Percentiles rank a stretch among this genome's conserved stretches.
phyloP scores from a whole-genome alignment of 1,140 invertebrate genomes.

The Odontomachus brunneus region DNA sequence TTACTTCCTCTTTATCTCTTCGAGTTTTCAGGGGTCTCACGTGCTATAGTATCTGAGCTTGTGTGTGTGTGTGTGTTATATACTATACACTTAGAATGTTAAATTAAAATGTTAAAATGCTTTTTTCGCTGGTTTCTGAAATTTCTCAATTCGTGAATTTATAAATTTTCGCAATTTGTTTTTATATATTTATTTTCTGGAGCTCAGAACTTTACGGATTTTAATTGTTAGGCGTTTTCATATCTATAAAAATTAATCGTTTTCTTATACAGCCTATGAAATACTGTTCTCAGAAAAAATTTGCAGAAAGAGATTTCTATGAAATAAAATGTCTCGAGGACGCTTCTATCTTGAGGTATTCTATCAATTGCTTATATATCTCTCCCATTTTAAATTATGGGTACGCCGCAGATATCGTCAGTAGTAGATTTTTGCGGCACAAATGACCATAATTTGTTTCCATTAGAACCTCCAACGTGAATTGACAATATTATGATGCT shows the following conservation, averaged over 20 bases:
- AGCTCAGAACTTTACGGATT: background rate
- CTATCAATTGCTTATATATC: too few species aligned
- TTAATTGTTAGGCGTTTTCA: background rate
- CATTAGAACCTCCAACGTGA: conserved; percentile 35
- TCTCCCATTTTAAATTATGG: background rate
- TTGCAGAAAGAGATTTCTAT: background rate
- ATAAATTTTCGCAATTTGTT: too few species aligned
- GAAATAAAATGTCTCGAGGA: background rate
- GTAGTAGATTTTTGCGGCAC: conserved; percentile 11
- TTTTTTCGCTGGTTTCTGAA: background rate
- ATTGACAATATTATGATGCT: conserved; percentile 61
- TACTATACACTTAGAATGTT: too few species aligned
- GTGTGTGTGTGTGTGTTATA: too few species aligned
- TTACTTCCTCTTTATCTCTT: background rate
- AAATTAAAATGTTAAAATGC: too few species aligned
- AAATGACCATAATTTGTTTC: conserved; percentile 36
- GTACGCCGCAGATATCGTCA: background rate
- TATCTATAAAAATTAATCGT: background rate
- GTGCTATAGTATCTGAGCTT: background rate
- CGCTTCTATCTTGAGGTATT: background rate
- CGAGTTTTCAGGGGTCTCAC: background rate
- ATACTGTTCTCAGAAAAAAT: background rate
- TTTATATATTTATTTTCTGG: too few species aligned
- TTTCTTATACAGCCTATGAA: background rate
- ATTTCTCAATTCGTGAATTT: background rate